A percentile compares a stretch with the other conserved stretches of the same genome.
phyloP scores from a whole-genome alignment of 2,797 vertebrate genomes.

The Gymnodraco acuticeps region DNA sequence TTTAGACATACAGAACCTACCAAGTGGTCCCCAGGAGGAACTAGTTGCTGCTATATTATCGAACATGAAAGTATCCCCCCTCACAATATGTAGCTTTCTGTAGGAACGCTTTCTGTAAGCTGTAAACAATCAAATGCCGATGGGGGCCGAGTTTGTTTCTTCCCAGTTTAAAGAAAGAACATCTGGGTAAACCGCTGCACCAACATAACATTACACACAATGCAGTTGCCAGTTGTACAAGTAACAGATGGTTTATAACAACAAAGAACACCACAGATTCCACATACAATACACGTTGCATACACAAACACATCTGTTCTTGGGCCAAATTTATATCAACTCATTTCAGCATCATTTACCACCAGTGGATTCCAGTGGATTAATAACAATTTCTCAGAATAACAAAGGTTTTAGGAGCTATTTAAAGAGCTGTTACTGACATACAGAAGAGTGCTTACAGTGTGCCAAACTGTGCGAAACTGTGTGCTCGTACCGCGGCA shows the following conservation, averaged over 20 bases:
- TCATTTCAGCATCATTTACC: background rate
- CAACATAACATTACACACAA: too few relatives aligned
- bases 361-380: background rate
- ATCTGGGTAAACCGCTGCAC: constrained; percentile 18
- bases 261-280: background rate
- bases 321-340: background rate
- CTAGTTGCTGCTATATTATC: constrained; percentile 40
- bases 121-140: constrained; percentile 47
- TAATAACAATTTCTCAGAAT: background rate
- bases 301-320: constrained; percentile 1
- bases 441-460: background rate
- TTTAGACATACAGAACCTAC: background rate
- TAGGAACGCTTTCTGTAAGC: background rate
- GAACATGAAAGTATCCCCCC: constrained; percentile 49
- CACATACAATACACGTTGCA: background rate
- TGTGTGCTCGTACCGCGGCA: background rate
- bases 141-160: constrained; percentile 53
- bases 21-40: background rate
- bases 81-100: constrained; percentile 41
- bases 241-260: too few relatives aligned
- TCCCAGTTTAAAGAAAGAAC: constrained; percentile 42
- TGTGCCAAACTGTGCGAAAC: too few relatives aligned
- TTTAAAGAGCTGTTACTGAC: background rate
- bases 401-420: background rate
- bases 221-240: too few relatives aligned